These are phyloP conservation scores for Drosophila varians DNA, from an alignment of 1,140 invertebrate species.

Conservation along the genomic window DNA sequence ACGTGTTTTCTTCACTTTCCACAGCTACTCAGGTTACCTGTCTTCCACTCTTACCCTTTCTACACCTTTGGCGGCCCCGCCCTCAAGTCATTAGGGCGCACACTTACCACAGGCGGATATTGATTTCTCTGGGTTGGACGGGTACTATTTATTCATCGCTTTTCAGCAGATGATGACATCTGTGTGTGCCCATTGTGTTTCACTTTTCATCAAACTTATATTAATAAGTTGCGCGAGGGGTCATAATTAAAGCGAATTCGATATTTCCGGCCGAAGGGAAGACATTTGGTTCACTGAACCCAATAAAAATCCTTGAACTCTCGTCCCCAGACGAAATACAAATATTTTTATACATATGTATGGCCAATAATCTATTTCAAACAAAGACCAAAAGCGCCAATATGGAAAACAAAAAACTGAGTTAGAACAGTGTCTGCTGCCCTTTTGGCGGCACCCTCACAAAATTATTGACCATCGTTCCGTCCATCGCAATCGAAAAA, in stretches of 20 bases:
- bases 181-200: constrained; percentile 66
- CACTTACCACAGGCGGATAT: constrained; percentile 73
- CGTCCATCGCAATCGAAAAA: constrained; percentile 34
- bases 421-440: constrained; percentile 61
- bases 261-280: constrained; percentile 69
- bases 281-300: constrained; percentile 69
- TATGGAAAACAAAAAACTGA: constrained; percentile 39
- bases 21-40: constrained; percentile 60
- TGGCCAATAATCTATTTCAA: constrained; percentile 82
- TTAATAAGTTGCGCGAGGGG: constrained; percentile 65
- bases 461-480: constrained; percentile 81
- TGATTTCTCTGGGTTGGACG: constrained; percentile 49
- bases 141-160: constrained; percentile 19
- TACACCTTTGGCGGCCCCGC: constrained; percentile 45
- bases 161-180: constrained; percentile 50
- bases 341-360: constrained; percentile 67
- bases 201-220: constrained; percentile 80
- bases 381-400: constrained; percentile 56
- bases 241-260: constrained; percentile 77
- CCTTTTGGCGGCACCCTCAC: constrained; percentile 83
- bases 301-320: constrained; percentile 74
- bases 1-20: constrained; percentile 73
- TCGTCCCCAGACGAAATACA: constrained; percentile 67
- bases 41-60: constrained; percentile 15
- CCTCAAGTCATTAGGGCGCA: constrained; percentile 66